Evolutionary conservation across 2,113 vertebrate species (phyloP), one percentile per base, ranked within the genome.

Genomic region (Stigmatopora nigra): DNA sequence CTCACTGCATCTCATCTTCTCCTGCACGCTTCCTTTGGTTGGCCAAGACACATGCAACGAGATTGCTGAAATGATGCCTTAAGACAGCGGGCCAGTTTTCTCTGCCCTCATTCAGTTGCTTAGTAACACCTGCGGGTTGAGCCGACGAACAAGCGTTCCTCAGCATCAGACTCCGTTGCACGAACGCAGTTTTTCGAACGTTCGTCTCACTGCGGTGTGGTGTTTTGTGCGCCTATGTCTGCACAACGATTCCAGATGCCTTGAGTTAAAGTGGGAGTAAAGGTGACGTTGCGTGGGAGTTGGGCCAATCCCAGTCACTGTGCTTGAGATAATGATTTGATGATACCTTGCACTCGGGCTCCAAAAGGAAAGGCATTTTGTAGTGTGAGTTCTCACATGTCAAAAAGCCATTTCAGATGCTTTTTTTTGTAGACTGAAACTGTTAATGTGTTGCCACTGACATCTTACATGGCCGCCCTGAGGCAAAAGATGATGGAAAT

Each of bases 101-200:
- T 67, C 73, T 78, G 82, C 80, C 84, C 86, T 75, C 78, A 68
- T 88, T 86, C 86, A 84, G 89, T 91, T 91, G 90, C 90, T 88
- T 88, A 87, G 90, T 90, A 92, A 91, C 91, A 90, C 88, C 88
- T 91, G 83, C 83, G 79, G 76, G 77, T 85, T 82, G 77, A 84
- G 85, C 67, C 84, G 83, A 76, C 70, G 48, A 86, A 70, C 81
- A 73, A 78, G 77, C 76, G 78, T 74, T 71, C 76, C 77, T 78
- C 78, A 80, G 82, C 77, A 74, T 73, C 76, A 72, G 70, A 81
- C 53, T 66, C 12, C 5, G 25, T 31, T 16, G 22, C 53, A 9
- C 52, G 25, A 31, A 31, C 9, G 7, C 31, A 22, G 15, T 31
- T 31, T 22, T 56, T 15, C 3, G 53, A 15, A 22, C 53, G 22